phyloP scores from a whole-genome alignment of 2,113 vertebrate genomes.

The Ophiodon elongatus region DNA sequence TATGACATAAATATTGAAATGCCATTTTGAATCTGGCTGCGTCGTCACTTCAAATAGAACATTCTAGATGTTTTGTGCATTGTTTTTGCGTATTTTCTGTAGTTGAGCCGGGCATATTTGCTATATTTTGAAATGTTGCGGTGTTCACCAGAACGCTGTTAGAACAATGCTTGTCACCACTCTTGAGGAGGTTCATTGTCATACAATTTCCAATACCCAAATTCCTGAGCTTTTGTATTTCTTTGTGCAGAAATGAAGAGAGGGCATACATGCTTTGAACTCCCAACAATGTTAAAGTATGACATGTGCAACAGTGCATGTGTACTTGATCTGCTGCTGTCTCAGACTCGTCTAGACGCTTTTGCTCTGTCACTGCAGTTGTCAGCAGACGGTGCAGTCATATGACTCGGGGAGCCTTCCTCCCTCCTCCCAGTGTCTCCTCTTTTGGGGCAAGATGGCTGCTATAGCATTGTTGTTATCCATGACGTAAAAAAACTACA shows the following conservation, averaged over 20 bases:
- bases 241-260: neutral
- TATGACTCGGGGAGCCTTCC: constrained; percentile 66
- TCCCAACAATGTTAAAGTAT: neutral
- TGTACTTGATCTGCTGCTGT: constrained; percentile 47
- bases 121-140: neutral
- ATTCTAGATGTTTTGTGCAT: neutral
- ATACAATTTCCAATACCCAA: neutral
- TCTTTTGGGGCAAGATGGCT: constrained; percentile 80
- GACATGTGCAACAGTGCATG: neutral
- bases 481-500: constrained; percentile 32
- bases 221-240: neutral
- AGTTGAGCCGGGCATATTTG: neutral
- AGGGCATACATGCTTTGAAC: neutral
- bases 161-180: neutral
- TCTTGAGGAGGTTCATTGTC: neutral
- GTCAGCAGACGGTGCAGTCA: constrained; percentile 68
- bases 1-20: neutral
- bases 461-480: constrained; percentile 59
- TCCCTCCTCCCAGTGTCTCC: constrained; percentile 64
- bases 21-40: neutral
- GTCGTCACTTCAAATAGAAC: neutral
- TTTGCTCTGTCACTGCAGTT: constrained; percentile 76
- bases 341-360: constrained; percentile 70
- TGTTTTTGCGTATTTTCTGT: neutral
- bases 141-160: neutral